Base-by-base conservation (phyloP, 2,888 invertebrate genomes). In the Hydraecia micacea region DNA sequence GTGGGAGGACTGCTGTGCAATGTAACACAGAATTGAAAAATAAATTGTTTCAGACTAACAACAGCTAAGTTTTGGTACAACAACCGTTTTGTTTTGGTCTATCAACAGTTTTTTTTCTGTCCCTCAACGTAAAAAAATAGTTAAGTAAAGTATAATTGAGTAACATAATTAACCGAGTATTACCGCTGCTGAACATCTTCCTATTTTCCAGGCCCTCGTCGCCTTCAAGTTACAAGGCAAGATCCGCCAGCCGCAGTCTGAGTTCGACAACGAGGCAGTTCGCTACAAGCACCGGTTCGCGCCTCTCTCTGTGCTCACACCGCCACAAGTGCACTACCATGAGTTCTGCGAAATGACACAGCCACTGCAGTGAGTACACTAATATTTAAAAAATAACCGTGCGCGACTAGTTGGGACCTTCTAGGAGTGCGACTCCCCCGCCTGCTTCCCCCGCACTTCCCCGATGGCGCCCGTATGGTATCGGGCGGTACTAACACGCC, bases 241-340 rank as follows among this genome's bases (percentile, higher is more conserved):
- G 94, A 97, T 99, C 87, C 97, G 97, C 0, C 97, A 98, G 93
- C 99, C 99, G 0, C 98, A 98, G 92, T 98, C 98, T 9, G 98
- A 98, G 93, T 99, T 99, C 95, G 99, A 99, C 95, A 98, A 98
- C 92, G 99, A 99, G 93, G 98, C 98, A 91, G 99, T 99, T 8
- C 98, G 99, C 63, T 99, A 99, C 94, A 99, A 99, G 92, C 99
- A 99, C 91, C 97, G 99, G 73, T 99, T 99, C 96, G 98, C 98
- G 11, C 99, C 99, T 1, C 99, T 99, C 91, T 98, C 98, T 28
- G 98, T 98, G 58, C 97, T 99, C 21, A 97, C 98, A 25, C 99
- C 99, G 28, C 99, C 99, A 0, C 98, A 98, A 8, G 98, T 99
- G 21, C 98, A 98, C 90, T 99, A 99, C 95, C 97, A 97, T 74